These are phyloP conservation scores for Tragelaphus eurycerus DNA, from an alignment of 2,797 vertebrate species.

Conservation along the genomic window DNA sequence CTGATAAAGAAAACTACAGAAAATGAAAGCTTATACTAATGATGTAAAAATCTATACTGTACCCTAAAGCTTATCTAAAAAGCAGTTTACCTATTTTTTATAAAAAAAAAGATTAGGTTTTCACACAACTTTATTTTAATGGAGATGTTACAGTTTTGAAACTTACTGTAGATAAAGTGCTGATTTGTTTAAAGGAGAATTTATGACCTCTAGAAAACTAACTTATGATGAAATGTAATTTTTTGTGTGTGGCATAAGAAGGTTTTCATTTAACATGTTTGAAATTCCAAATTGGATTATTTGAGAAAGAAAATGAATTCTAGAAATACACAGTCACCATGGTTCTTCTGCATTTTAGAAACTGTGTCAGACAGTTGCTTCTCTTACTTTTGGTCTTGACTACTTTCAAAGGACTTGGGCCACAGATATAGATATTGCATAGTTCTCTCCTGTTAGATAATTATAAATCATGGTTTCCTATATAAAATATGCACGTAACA, in stretches of 20 bases:
- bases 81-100: not conserved
- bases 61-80: not conserved
- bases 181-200: not conserved
- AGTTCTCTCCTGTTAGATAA: not conserved
- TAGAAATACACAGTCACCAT: not conserved
- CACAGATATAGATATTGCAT: not conserved
- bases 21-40: not conserved
- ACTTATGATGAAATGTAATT: not conserved
- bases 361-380: not conserved
- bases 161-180: not conserved
- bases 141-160: not conserved
- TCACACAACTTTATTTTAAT: not conserved
- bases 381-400: not conserved
- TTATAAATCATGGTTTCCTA: not conserved
- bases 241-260: not conserved
- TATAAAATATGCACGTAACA: not conserved
- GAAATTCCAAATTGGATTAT: slow-evolving; percentile 11
- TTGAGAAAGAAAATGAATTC: not conserved
- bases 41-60: not conserved
- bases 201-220: slow-evolving; percentile 1
- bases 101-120: not conserved
- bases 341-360: not conserved
- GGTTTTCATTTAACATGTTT: not conserved
- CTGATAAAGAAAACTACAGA: not conserved
- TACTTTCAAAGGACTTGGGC: not conserved